Percentiles rank a stretch among this genome's conserved stretches.
Conservation (phyloP, 2,888 invertebrate genomes). For the Agonopterix arenella region DNA sequence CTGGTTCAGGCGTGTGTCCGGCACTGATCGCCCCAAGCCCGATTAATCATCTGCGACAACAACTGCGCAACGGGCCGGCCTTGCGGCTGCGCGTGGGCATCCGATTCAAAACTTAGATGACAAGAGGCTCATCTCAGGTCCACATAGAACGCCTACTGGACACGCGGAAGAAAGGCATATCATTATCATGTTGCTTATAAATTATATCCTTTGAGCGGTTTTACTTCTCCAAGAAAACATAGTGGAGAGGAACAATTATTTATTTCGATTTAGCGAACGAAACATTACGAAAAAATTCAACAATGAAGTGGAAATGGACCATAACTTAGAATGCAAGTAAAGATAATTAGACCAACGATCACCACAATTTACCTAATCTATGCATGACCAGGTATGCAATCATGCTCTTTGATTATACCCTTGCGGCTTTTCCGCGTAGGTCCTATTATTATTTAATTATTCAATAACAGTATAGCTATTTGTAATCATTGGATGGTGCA, state of each 20-base stretch:
- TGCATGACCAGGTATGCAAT: constrained; percentile 17
- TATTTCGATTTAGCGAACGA: too few species aligned
- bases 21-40: constrained; percentile 49
- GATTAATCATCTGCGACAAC: constrained; percentile 66
- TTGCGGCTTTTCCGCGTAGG: constrained; percentile 38
- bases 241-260: too few species aligned
- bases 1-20: constrained; percentile 55
- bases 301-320: too few species aligned
- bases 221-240: too few species aligned
- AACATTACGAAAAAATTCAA: too few species aligned
- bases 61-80: constrained; percentile 61
- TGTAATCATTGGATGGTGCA: neutral
- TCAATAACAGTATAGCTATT: constrained; percentile 11
- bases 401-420: constrained; percentile 14
- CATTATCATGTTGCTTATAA: neutral
- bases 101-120: constrained; percentile 51
- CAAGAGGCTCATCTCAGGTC: constrained; percentile 47
- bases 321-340: too few species aligned
- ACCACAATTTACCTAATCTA: neutral
- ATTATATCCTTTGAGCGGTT: neutral
- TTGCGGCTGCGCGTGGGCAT: constrained; percentile 62
- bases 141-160: constrained; percentile 24
- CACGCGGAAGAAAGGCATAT: constrained; percentile 20
- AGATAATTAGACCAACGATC: too few species aligned
- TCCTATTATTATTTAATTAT: constrained; percentile 6